A percentile compares a stretch with the other conserved stretches of the same genome.
Evolutionary conservation across 2,888 invertebrate species (phyloP).

Genomic region (Micropterix aruncella): DNA sequence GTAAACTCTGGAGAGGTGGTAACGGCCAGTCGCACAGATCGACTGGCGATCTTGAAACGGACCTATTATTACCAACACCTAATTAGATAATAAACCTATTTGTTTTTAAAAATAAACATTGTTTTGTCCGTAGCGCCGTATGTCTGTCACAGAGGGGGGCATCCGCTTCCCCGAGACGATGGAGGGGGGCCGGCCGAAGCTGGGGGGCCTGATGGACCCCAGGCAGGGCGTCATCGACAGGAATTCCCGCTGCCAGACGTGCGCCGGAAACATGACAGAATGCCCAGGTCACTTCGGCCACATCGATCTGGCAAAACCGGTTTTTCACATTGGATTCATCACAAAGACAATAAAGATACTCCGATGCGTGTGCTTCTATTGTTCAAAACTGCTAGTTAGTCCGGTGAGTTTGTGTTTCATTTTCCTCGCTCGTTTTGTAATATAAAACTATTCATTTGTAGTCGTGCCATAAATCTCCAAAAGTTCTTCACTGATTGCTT

Average conservation of each 20-base stretch:
- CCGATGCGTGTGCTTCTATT: slow-evolving; percentile 98
- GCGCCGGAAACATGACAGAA: slow-evolving; percentile 95
- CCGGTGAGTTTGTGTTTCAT: slow-evolving; percentile 53
- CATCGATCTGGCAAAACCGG: slow-evolving; percentile 95
- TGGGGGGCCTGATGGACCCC: slow-evolving; percentile 98
- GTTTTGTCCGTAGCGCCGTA: slow-evolving; percentile 86
- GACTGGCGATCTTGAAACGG: too few relatives aligned
- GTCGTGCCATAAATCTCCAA: too few relatives aligned
- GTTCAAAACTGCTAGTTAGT: slow-evolving; percentile 91
- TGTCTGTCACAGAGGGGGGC: slow-evolving; percentile 97
- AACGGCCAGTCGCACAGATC: too few relatives aligned
- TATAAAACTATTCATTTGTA: too few relatives aligned
- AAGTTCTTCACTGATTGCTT: too few relatives aligned
- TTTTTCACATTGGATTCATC: slow-evolving; percentile 95
- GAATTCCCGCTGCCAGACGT: slow-evolving; percentile 85
- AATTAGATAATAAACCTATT: too few relatives aligned
- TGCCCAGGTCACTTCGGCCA: slow-evolving; percentile 99
- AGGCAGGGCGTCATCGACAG: slow-evolving; percentile 96
- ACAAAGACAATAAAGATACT: slow-evolving; percentile 94
- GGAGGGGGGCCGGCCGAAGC: slow-evolving; percentile 95
- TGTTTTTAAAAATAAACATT: too few relatives aligned
- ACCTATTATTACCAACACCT: too few relatives aligned
- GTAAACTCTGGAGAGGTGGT: too few relatives aligned
- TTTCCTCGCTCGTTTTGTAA: too few relatives aligned
- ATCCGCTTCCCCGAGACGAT: slow-evolving; percentile 95